Percentiles rank a stretch among this genome's conserved stretches.
These are phyloP conservation scores for Saccopteryx bilineata DNA, from an alignment of 2,113 vertebrate genomes.

Conservation along the genomic window DNA sequence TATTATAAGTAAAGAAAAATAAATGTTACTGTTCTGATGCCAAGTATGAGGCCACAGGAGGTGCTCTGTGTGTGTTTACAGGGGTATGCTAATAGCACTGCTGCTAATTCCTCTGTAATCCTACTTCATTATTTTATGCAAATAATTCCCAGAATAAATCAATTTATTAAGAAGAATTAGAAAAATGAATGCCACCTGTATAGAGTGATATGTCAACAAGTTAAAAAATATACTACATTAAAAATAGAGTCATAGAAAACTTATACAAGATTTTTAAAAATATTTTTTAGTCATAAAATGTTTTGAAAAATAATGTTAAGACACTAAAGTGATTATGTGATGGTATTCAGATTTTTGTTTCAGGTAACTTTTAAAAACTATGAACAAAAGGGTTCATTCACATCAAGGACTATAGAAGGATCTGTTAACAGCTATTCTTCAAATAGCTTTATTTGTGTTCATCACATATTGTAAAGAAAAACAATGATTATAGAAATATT, in stretches of 20 bases:
- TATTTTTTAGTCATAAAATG: conserved; percentile 60
- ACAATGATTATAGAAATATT: background rate
- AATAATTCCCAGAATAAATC: conserved; percentile 89
- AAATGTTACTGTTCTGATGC: conserved; percentile 74
- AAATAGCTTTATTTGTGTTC: background rate
- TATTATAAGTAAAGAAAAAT: conserved; percentile 74
- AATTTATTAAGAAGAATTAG: conserved; percentile 86
- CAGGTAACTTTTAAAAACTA: background rate
- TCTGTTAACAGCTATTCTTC: background rate
- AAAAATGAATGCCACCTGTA: conserved; percentile 81
- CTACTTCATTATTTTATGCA: conserved; percentile 88
- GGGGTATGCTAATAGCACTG: conserved; percentile 78
- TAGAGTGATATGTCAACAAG: conserved; percentile 61
- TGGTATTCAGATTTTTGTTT: background rate
- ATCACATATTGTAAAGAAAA: background rate
- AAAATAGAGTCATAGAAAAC: conserved; percentile 69
- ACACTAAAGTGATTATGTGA: background rate
- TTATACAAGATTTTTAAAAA: conserved; percentile 54
- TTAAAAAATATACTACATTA: conserved; percentile 67
- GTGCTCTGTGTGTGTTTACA: accelerated
- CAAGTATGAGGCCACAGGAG: conserved; percentile 62
- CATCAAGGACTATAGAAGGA: background rate
- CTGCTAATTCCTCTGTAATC: conserved; percentile 89
- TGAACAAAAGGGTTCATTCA: background rate
- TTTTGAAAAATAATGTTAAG: conserved; percentile 22